A percentile compares a stretch with the other conserved stretches of the same genome.
These are phyloP conservation scores for Sebastes umbrosus DNA, from an alignment of 2,797 vertebrate genomes.

Conservation along the genomic window DNA sequence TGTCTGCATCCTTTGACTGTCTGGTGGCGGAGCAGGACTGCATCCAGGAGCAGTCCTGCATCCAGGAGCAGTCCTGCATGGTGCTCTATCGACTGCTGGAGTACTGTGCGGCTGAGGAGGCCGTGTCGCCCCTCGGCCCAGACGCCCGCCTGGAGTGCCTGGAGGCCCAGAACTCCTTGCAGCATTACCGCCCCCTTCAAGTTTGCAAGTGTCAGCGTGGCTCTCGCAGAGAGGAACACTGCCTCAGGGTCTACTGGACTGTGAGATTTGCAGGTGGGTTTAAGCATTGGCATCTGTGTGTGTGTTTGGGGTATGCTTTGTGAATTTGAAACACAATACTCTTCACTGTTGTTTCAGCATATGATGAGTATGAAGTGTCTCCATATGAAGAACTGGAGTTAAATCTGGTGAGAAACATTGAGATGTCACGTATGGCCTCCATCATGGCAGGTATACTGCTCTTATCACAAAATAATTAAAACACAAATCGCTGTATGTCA, in stretches of 20 bases:
- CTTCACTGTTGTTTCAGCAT: conserved; percentile 71
- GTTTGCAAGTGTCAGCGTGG: conserved; percentile 90
- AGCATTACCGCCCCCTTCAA: conserved; percentile 84
- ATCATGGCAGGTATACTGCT: conserved; percentile 84
- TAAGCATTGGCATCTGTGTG: neutral
- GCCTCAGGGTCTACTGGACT: conserved; percentile 90
- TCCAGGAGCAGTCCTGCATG: conserved; percentile 81
- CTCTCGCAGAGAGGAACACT: conserved; percentile 88
- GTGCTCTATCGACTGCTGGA: conserved; percentile 83
- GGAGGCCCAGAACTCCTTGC: conserved; percentile 83
- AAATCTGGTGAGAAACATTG: conserved; percentile 85
- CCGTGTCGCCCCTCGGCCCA: conserved; percentile 65
- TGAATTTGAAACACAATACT: neutral
- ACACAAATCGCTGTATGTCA: neutral
- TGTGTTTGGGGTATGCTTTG: neutral
- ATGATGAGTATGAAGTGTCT: conserved; percentile 87
- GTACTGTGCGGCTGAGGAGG: conserved; percentile 83
- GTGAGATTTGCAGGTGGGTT: conserved; percentile 81
- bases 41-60: conserved; percentile 82
- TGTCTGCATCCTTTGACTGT: conserved; percentile 80
- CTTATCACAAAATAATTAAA: neutral
- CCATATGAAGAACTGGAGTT: conserved; percentile 88
- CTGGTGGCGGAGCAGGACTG: conserved; percentile 86
- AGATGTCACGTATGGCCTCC: conserved; percentile 86
- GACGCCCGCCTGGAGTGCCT: conserved; percentile 82